phyloP scores from a whole-genome alignment of 30 jellyfish, hydroid and myxozoan species.

The Turritopsis dohrnii region DNA sequence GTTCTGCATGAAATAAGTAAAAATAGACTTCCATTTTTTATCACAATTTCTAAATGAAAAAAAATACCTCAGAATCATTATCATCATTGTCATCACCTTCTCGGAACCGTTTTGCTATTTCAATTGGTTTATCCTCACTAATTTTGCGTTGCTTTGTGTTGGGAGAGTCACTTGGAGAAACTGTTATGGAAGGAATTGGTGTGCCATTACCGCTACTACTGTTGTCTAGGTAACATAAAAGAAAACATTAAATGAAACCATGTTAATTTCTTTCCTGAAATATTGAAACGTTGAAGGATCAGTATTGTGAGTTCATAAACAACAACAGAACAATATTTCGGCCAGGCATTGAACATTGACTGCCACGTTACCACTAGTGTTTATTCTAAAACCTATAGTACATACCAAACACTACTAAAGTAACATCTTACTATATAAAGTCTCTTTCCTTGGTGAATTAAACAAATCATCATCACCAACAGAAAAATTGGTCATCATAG shows the following conservation, averaged over 20 bases:
- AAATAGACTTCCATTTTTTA: neutral
- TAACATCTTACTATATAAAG: neutral
- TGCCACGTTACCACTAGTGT: too few relatives aligned
- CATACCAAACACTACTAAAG: too few relatives aligned
- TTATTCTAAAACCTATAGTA: too few relatives aligned
- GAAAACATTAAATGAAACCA: too few relatives aligned
- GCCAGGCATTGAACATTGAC: too few relatives aligned
- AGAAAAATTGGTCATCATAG: neutral
- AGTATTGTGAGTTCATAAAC: too few relatives aligned
- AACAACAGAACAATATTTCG: too few relatives aligned
- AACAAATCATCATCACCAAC: constrained; percentile 26
- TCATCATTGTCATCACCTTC: neutral
- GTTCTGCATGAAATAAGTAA: too few relatives aligned
- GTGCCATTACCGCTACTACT: neutral
- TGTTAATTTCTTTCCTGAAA: too few relatives aligned
- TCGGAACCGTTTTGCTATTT: neutral
- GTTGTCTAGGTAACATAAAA: neutral
- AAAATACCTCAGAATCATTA: constrained; percentile 9
- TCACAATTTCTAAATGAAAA: neutral
- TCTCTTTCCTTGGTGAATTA: constrained; percentile 4
- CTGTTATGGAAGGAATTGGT: neutral
- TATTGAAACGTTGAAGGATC: too few relatives aligned
- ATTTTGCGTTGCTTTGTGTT: neutral
- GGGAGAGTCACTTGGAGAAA: constrained; percentile 1
- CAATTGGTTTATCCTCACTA: neutral